These are phyloP conservation scores for Dryobota labecula DNA, from an alignment of 2,888 invertebrate species.

Conservation along the genomic window DNA sequence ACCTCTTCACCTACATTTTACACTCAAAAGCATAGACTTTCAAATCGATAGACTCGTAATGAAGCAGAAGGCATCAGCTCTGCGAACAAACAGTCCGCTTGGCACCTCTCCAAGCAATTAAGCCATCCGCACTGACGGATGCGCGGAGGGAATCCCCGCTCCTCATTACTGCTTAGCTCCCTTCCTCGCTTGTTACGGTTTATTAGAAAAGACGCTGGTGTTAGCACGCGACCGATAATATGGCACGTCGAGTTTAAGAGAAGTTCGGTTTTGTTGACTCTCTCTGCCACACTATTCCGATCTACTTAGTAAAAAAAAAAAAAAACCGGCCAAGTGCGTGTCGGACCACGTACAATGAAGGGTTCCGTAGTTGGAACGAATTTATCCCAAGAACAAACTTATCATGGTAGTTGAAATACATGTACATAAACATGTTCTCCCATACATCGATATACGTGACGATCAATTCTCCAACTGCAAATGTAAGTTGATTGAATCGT, in stretches of 20 bases:
- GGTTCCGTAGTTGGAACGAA: no score
- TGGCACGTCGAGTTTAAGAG: background rate
- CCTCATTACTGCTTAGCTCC: constrained; percentile 60
- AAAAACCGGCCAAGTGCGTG: no score
- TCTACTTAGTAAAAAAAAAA: background rate
- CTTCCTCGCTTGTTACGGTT: constrained; percentile 38
- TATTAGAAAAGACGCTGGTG: constrained; percentile 50
- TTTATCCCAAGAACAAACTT: no score
- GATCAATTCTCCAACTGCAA: no score
- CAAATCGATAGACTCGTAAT: constrained; percentile 64
- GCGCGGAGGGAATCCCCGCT: constrained; percentile 57
- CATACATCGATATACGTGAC: no score
- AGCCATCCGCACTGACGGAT: constrained; percentile 67
- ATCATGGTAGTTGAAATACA: no score
- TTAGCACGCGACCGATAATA: constrained; percentile 10
- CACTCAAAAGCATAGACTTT: constrained; percentile 52
- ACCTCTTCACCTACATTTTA: constrained; percentile 58
- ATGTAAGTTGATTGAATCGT: no score
- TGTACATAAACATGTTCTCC: no score
- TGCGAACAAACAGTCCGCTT: constrained; percentile 71
- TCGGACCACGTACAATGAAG: no score
- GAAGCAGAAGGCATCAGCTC: constrained; percentile 66
- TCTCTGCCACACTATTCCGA: background rate
- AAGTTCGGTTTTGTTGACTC: background rate
- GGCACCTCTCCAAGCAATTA: constrained; percentile 76